Conservation (phyloP, 2,113 vertebrate genomes). For the Glaucidium brasilianum region DNA sequence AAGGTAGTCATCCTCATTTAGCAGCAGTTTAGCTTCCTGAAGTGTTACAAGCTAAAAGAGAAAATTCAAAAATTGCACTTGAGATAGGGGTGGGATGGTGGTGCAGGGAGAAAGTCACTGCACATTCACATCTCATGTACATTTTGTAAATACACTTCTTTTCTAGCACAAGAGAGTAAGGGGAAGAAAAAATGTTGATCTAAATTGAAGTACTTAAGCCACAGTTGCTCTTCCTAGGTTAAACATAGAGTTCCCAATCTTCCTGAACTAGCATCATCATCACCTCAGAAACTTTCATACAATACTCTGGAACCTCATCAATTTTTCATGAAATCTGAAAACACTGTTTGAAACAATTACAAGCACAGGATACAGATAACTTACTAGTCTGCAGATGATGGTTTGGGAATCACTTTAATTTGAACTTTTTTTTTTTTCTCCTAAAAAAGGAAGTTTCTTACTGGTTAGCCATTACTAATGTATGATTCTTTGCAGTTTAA, state of each 20-base stretch:
- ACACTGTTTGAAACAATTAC: neutral
- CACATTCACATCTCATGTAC: fast-evolving
- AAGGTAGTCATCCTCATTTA: conserved; percentile 93
- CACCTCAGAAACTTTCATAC: neutral
- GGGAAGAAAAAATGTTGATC: fast-evolving
- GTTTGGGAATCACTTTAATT: neutral
- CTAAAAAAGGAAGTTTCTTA: neutral
- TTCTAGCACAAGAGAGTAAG: neutral
- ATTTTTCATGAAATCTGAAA: neutral
- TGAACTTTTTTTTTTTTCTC: neutral
- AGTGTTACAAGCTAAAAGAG: conserved; percentile 85
- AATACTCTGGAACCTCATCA: neutral
- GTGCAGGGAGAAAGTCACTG: neutral
- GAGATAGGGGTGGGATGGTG: neutral
- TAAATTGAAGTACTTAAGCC: neutral
- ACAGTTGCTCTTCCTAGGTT: neutral
- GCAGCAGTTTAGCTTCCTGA: conserved; percentile 88
- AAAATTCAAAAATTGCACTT: neutral
- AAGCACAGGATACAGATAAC: neutral
- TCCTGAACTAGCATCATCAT: neutral
- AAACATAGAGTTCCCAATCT: neutral
- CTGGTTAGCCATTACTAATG: neutral
- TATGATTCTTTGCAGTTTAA: neutral
- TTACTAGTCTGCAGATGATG: neutral
- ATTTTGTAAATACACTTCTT: fast-evolving